Evolutionary conservation across 2,797 vertebrate genomes (phyloP).

Genomic region (Chiroxiphia lanceolata): DNA sequence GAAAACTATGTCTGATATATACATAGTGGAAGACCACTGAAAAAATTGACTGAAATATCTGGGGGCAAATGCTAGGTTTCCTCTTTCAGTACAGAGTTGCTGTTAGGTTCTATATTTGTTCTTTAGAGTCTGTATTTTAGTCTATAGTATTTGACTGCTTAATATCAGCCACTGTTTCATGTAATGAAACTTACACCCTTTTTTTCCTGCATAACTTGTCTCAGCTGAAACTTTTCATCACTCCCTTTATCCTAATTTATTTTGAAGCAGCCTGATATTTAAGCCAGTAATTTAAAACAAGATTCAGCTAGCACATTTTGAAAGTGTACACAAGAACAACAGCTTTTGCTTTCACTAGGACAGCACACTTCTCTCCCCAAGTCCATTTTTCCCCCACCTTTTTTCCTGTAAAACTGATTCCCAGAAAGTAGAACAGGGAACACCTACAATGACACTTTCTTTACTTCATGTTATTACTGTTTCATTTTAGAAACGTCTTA

Average conservation of each 20-base stretch:
- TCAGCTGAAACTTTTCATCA: not conserved
- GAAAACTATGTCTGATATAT: not conserved
- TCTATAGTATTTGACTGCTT: not conserved
- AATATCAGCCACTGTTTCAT: not conserved
- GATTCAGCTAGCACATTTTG: not conserved
- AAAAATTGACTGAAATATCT: not conserved
- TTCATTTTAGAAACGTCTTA: not conserved
- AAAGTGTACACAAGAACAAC: not conserved
- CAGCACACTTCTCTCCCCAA: not conserved
- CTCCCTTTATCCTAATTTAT: not conserved
- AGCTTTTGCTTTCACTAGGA: not conserved
- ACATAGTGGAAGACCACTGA: not conserved
- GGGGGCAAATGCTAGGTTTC: not conserved
- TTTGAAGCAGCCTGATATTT: not conserved
- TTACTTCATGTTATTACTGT: not conserved
- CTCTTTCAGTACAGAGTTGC: not conserved
- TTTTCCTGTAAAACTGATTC: not conserved
- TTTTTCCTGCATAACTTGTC: not conserved
- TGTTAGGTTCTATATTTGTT: not conserved
- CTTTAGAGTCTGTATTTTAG: not conserved
- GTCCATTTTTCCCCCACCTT: too few species aligned
- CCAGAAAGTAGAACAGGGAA: not conserved
- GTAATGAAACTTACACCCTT: not conserved
- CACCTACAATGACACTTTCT: not conserved
- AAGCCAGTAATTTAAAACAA: not conserved